Evolutionary conservation across 2,113 vertebrate species (phyloP).

Genomic region (Symphodus melops): DNA sequence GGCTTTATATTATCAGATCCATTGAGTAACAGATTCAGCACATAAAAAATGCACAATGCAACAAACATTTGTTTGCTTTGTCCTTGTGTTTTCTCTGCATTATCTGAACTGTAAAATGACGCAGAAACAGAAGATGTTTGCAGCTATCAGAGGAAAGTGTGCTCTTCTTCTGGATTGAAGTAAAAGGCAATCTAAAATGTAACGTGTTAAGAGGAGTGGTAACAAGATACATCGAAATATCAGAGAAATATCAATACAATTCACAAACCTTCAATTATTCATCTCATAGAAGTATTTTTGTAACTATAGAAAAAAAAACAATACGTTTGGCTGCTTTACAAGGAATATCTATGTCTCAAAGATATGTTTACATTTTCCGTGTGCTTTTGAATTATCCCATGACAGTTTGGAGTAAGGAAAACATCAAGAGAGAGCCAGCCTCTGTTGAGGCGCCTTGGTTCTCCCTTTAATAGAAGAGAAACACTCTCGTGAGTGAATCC

Average conservation of each 20-base stretch:
- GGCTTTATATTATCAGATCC: slow-evolving; percentile 78
- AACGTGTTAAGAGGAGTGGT: slow-evolving; percentile 78
- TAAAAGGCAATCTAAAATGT: slow-evolving; percentile 77
- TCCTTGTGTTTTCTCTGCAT: slow-evolving; percentile 70
- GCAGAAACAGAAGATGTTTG: slow-evolving; percentile 60
- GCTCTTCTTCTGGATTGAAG: slow-evolving; percentile 69
- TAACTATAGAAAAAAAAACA: slow-evolving; percentile 82
- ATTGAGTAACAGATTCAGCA: slow-evolving; percentile 75
- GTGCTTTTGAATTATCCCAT: slow-evolving; percentile 71
- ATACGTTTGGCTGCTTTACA: slow-evolving; percentile 83
- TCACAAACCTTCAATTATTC: slow-evolving; percentile 84
- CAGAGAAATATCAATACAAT: slow-evolving; percentile 88
- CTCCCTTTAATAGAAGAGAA: slow-evolving; percentile 47
- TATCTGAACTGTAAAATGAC: slow-evolving; percentile 62
- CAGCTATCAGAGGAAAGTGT: slow-evolving; percentile 73
- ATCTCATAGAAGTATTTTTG: slow-evolving; percentile 82
- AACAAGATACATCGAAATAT: slow-evolving; percentile 84
- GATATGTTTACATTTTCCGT: slow-evolving; percentile 76
- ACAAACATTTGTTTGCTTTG: slow-evolving; percentile 68
- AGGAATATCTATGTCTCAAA: slow-evolving; percentile 77
- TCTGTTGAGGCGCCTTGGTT: slow-evolving; percentile 44
- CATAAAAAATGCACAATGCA: slow-evolving; percentile 78
- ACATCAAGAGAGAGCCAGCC: slow-evolving; percentile 57
- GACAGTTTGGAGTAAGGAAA: slow-evolving; percentile 63
- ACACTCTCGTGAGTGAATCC: slow-evolving; percentile 63